These are phyloP conservation scores for Rhodeus uyekii DNA, from an alignment of 2,797 vertebrate species.

Conservation along the genomic window DNA sequence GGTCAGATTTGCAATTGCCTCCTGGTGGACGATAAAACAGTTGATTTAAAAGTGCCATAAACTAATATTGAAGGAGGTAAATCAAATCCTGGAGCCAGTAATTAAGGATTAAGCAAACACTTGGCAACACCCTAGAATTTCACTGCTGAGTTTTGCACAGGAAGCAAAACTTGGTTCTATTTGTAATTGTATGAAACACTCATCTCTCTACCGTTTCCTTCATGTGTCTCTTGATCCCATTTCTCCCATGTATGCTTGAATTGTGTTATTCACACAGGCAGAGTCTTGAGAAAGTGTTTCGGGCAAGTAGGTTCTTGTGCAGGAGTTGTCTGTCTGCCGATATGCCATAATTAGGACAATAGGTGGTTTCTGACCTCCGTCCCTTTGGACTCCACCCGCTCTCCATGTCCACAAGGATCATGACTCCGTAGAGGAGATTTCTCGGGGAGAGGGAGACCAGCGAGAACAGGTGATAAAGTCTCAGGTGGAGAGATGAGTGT, in stretches of 20 bases:
- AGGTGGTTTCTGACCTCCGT: constrained; percentile 73
- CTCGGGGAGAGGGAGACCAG: constrained; percentile 2
- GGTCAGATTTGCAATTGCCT: neutral
- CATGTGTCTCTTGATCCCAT: neutral
- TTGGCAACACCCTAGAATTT: neutral
- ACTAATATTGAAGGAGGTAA: neutral
- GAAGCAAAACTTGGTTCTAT: neutral
- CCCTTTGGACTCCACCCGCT: constrained; percentile 60
- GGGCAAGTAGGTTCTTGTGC: constrained; percentile 76
- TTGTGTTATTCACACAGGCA: constrained; percentile 72
- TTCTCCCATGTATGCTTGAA: constrained; percentile 56
- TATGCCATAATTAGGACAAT: constrained; percentile 80
- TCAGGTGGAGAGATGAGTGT: neutral
- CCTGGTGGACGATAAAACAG: neutral
- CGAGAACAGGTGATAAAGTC: neutral
- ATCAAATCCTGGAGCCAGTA: neutral
- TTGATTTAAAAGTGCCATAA: neutral
- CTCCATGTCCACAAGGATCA: constrained; percentile 46
- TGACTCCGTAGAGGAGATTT: constrained; percentile 31
- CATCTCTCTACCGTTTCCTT: neutral
- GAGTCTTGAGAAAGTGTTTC: constrained; percentile 73
- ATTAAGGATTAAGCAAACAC: neutral
- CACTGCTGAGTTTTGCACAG: neutral
- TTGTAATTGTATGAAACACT: neutral
- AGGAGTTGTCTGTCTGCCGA: constrained; percentile 76